These are phyloP conservation scores for Muscicapa adusta DNA, from an alignment of 2,113 vertebrate genomes.

Conservation along the genomic window DNA sequence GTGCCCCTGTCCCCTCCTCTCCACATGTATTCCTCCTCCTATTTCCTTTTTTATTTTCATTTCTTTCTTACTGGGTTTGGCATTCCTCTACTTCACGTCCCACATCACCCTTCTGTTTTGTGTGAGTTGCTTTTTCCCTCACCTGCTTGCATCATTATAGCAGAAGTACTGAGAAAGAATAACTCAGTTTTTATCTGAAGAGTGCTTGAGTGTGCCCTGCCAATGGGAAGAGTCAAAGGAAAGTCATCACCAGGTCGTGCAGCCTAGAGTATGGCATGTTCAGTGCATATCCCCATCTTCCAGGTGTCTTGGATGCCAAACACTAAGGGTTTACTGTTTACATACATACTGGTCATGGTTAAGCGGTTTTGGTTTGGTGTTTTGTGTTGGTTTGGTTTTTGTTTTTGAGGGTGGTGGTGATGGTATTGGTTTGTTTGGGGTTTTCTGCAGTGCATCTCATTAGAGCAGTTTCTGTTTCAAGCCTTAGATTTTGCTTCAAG, in stretches of 20 bases:
- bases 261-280: background rate
- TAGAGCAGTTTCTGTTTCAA: background rate
- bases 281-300: background rate
- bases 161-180: background rate
- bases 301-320: background rate
- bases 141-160: background rate
- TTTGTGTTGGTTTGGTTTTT: background rate
- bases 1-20: background rate
- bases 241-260: accelerated
- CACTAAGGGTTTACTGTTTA: background rate
- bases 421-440: background rate
- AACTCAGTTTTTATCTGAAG: background rate
- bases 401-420: accelerated
- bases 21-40: background rate
- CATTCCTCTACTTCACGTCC: background rate
- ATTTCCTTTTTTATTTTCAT: background rate
- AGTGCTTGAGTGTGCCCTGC: background rate
- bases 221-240: background rate
- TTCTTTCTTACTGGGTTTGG: background rate
- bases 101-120: background rate
- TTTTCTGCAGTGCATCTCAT: background rate
- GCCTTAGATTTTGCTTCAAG: background rate
- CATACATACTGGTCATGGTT: background rate
- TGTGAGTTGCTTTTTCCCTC: background rate
- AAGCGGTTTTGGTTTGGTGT: background rate